Conservation (phyloP, 2,888 invertebrate species). For the Automeris io region DNA sequence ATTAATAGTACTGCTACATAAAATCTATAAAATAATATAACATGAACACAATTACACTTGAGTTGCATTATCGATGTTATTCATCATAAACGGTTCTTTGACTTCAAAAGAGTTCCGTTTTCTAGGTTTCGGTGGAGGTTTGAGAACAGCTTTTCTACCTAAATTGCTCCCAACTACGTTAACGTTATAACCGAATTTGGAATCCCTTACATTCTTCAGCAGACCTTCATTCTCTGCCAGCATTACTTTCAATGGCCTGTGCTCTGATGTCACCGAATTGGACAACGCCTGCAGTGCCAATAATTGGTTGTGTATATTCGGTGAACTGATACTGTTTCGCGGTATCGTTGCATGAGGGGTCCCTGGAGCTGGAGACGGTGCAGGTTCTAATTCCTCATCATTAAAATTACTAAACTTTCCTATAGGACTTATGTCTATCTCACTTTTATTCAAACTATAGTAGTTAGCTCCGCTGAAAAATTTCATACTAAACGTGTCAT, state of each 20-base stretch:
- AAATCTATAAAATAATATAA: background rate
- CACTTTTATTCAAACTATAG: constrained; percentile 85
- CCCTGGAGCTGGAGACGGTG: constrained; percentile 71
- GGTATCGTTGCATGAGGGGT: constrained; percentile 66
- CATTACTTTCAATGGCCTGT: constrained; percentile 51
- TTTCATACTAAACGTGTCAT: constrained; percentile 89
- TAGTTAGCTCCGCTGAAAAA: constrained; percentile 90
- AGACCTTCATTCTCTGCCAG: constrained; percentile 54
- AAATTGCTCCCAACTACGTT: constrained; percentile 51
- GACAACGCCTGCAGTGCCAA: constrained; percentile 60
- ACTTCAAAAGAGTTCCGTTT: constrained; percentile 80
- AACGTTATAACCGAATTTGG: constrained; percentile 48
- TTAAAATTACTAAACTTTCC: constrained; percentile 69
- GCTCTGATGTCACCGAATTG: constrained; percentile 45
- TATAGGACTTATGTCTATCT: constrained; percentile 74
- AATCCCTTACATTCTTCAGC: constrained; percentile 41
- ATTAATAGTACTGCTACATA: too few species aligned
- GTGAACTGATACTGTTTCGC: constrained; percentile 71
- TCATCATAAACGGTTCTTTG: constrained; percentile 86
- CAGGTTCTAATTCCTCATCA: constrained; percentile 68
- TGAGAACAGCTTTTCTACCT: constrained; percentile 79
- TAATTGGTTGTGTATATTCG: constrained; percentile 70
- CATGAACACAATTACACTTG: constrained; percentile 79
- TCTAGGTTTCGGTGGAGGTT: constrained; percentile 87
- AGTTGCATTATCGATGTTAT: constrained; percentile 90